A percentile compares a stretch with the other conserved stretches of the same genome.
Evolutionary conservation across 2,888 invertebrate species (phyloP).

Genomic region (Siphlonurus alternatus): DNA sequence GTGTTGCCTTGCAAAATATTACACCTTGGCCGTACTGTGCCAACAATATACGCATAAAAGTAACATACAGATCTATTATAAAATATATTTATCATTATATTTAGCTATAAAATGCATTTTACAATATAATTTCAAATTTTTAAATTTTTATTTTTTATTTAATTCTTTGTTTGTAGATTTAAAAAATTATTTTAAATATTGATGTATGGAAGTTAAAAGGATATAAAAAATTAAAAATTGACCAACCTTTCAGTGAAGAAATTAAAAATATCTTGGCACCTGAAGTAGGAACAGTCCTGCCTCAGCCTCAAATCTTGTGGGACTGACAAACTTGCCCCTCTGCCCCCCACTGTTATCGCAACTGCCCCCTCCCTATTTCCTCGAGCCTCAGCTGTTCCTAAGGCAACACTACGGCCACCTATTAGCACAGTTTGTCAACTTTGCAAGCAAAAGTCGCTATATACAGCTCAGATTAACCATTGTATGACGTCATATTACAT

Average conservation of each 20-base stretch:
- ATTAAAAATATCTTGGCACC: background rate
- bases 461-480: background rate
- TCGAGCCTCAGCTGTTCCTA: background rate
- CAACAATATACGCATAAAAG: too few relatives aligned
- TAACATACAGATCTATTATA: too few relatives aligned
- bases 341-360: background rate
- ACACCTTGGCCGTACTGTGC: too few relatives aligned
- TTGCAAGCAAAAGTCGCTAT: background rate
- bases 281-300: background rate
- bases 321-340: background rate
- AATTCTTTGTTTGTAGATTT: too few relatives aligned
- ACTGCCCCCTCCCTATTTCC: background rate
- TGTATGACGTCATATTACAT: background rate
- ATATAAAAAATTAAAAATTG: background rate
- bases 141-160: too few relatives aligned
- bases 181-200: too few relatives aligned
- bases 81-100: too few relatives aligned
- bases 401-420: background rate
- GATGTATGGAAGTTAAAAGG: too few relatives aligned
- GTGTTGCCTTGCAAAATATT: too few relatives aligned
- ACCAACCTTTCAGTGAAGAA: background rate
- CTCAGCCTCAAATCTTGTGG: background rate
- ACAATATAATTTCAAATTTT: too few relatives aligned
- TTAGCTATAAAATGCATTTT: too few relatives aligned
- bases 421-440: background rate